phyloP scores from a whole-genome alignment of 2,113 vertebrate species.

The Drymodes brunneopygia region DNA sequence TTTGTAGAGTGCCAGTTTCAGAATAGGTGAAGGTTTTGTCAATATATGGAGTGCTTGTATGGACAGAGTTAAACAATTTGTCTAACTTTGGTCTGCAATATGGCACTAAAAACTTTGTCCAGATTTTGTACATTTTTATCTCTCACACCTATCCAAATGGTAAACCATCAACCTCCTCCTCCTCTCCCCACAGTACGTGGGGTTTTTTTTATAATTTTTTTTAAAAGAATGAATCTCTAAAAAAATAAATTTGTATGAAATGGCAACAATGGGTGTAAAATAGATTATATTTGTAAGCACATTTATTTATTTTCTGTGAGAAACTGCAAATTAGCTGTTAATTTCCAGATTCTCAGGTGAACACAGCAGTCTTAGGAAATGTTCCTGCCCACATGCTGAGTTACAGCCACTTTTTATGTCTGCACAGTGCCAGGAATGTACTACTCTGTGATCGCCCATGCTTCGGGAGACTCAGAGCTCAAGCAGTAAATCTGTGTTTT shows the following conservation, averaged over 20 bases:
- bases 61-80: not conserved
- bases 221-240: not conserved
- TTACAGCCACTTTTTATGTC: not conserved
- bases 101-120: not conserved
- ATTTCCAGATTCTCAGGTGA: not conserved
- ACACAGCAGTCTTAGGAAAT: not conserved
- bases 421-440: not conserved
- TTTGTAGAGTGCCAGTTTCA: not conserved
- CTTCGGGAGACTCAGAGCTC: not conserved
- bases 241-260: not conserved
- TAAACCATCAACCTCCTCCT: not conserved
- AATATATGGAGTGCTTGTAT: not conserved
- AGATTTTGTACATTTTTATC: not conserved
- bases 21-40: not conserved
- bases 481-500: not conserved
- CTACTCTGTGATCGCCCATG: not conserved
- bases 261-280: not conserved
- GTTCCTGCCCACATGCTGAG: not conserved
- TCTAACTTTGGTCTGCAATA: not conserved
- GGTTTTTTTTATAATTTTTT: not conserved
- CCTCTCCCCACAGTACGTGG: not conserved
- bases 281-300: not conserved
- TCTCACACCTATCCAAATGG: not conserved
- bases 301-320: not conserved
- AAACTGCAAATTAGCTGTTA: not conserved